Evolutionary conservation across 2,113 vertebrate genomes (phyloP).

Genomic region (Microcebus jonahi): DNA sequence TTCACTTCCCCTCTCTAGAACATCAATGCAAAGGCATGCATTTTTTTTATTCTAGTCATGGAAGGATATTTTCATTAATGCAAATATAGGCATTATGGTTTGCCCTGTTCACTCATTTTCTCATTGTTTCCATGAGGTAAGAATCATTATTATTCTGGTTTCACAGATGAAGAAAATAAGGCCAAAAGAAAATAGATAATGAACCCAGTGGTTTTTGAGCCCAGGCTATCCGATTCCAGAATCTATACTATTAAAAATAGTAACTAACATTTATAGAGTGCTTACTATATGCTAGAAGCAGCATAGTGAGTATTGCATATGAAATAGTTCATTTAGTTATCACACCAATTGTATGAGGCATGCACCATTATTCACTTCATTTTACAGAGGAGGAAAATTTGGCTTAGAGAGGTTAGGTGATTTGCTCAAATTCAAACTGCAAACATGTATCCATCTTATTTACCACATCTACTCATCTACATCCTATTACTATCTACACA

Average conservation of each 20-base stretch:
- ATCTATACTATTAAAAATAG: background rate
- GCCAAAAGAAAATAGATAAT: background rate
- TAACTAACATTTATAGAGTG: background rate
- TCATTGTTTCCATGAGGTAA: background rate
- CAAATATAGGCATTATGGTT: background rate
- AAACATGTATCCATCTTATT: background rate
- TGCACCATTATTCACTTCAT: background rate
- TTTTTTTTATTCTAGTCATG: background rate
- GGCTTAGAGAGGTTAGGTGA: background rate
- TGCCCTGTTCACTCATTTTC: background rate
- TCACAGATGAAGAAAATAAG: conserved; percentile 6
- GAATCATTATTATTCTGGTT: background rate
- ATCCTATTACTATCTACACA: background rate
- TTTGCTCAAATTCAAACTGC: background rate
- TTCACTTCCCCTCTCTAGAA: background rate
- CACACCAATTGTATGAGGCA: background rate
- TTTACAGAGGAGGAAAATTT: background rate
- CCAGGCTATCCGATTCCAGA: background rate
- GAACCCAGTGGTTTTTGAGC: background rate
- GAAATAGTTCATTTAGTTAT: background rate
- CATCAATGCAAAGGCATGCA: background rate
- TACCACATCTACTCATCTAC: background rate
- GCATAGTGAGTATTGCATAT: background rate
- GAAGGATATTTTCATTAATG: background rate
- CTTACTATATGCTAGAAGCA: background rate